A percentile compares a stretch with the other conserved stretches of the same genome.
These are phyloP conservation scores for Trichomycterus rosablanca DNA, from an alignment of 2,113 vertebrate species.

Conservation along the genomic window DNA sequence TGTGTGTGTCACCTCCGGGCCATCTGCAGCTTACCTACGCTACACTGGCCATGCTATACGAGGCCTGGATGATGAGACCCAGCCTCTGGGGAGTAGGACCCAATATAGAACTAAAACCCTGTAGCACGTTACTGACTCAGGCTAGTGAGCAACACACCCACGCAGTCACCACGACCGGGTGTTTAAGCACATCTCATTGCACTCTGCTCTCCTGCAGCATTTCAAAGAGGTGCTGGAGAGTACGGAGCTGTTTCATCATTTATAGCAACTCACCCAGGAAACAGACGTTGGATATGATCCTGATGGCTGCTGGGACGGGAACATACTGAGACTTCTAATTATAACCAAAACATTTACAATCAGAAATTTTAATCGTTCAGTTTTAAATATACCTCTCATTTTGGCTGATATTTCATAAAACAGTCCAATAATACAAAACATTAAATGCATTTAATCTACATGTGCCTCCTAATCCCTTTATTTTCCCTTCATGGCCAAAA, in stretches of 20 bases:
- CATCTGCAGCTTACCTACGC: constrained; percentile 30
- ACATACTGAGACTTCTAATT: no score
- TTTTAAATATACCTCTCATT: no score
- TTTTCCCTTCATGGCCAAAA: no score
- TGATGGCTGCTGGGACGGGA: neutral
- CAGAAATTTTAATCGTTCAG: no score
- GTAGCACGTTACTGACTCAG: constrained; percentile 13
- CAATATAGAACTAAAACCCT: constrained; percentile 10
- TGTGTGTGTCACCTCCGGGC: constrained; percentile 13
- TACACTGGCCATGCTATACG: constrained; percentile 1
- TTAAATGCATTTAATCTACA: no score
- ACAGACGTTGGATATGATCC: neutral
- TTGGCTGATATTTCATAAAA: no score
- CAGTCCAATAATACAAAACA: no score
- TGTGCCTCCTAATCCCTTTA: no score
- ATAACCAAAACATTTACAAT: no score
- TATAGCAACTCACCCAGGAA: neutral
- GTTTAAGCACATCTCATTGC: neutral
- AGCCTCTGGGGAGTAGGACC: constrained; percentile 18
- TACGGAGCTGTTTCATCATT: neutral
- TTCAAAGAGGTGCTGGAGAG: neutral
- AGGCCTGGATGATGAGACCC: constrained; percentile 10
- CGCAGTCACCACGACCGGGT: no score
- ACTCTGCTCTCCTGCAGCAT: no score
- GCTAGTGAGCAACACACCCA: constrained; percentile 4